Conservation (phyloP, 1,140 invertebrate species). For the Ooceraea biroi region DNA sequence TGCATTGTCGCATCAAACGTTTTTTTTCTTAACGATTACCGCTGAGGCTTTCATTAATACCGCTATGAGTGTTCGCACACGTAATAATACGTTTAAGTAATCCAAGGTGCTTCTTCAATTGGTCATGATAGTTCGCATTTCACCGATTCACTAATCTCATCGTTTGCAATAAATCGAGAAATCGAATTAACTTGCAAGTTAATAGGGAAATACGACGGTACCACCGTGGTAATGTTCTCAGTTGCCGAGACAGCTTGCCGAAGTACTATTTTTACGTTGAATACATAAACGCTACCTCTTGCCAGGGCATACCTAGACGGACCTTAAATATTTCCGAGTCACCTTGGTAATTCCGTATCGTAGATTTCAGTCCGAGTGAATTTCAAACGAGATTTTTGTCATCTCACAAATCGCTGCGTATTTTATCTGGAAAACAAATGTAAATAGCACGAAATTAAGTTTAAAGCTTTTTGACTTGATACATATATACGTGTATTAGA, state of each 20-base stretch:
- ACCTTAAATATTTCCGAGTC: constrained; percentile 39
- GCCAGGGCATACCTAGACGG: constrained; percentile 38
- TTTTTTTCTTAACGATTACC: not conserved
- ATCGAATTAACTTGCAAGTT: not conserved
- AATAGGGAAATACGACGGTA: not conserved
- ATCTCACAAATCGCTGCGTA: not conserved
- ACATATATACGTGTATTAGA: not conserved
- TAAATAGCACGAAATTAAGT: constrained; percentile 19
- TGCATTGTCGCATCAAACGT: constrained; percentile 15
- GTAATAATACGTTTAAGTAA: constrained; percentile 16
- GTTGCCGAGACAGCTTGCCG: constrained; percentile 28
- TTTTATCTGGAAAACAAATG: not conserved
- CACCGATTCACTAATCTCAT: not conserved
- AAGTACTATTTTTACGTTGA: constrained; percentile 63
- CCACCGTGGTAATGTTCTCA: not conserved
- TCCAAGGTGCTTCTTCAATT: constrained; percentile 6
- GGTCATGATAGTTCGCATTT: not conserved
- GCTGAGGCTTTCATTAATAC: constrained; percentile 60
- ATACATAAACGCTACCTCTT: constrained; percentile 62
- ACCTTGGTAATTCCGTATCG: constrained; percentile 26
- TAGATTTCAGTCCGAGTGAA: not conserved
- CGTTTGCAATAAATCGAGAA: not conserved
- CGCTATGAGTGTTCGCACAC: constrained; percentile 2
- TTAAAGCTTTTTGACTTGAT: constrained; percentile 7
- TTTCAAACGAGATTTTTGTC: not conserved